These are phyloP conservation scores for Chydorus sphaericus DNA, from an alignment of 2,888 invertebrate genomes.

Conservation along the genomic window DNA sequence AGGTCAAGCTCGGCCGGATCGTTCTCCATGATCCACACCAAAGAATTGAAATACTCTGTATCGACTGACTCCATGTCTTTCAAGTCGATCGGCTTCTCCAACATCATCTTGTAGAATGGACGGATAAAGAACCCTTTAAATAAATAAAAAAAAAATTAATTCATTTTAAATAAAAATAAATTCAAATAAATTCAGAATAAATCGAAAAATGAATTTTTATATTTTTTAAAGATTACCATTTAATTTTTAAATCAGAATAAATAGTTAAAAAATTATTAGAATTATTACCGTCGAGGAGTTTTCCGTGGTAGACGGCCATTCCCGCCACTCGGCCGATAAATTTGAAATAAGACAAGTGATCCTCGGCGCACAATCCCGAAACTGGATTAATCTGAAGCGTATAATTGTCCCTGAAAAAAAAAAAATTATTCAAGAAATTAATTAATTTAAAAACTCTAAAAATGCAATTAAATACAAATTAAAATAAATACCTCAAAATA, in stretches of 20 bases:
- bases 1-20: constrained; percentile 88
- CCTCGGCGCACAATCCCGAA: constrained; percentile 94
- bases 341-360: constrained; percentile 94
- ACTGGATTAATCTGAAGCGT: constrained; percentile 97
- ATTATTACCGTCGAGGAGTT: constrained; percentile 72
- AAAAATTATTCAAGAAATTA: not conserved
- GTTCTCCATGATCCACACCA: constrained; percentile 89
- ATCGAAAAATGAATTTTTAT: not conserved
- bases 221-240: not conserved
- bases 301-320: constrained; percentile 98
- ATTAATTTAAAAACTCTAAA: not conserved
- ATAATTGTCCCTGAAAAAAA: constrained; percentile 69
- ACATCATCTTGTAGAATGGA: constrained; percentile 99
- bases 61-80: constrained; percentile 99
- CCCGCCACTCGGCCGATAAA: constrained; percentile 96
- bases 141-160: not conserved
- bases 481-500: not conserved
- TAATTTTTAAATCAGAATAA: not conserved
- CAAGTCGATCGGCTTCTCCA: constrained; percentile 79
- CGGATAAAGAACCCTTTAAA: constrained; percentile 86
- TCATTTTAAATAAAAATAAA: not conserved
- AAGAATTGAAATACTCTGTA: constrained; percentile 94
- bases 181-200: not conserved
- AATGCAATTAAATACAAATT: not conserved
- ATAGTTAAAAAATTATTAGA: too few species aligned